A percentile compares a stretch with the other conserved stretches of the same genome.
These are phyloP conservation scores for Urocyon cinereoargenteus DNA, from an alignment of 2,797 vertebrate genomes.

Conservation along the genomic window DNA sequence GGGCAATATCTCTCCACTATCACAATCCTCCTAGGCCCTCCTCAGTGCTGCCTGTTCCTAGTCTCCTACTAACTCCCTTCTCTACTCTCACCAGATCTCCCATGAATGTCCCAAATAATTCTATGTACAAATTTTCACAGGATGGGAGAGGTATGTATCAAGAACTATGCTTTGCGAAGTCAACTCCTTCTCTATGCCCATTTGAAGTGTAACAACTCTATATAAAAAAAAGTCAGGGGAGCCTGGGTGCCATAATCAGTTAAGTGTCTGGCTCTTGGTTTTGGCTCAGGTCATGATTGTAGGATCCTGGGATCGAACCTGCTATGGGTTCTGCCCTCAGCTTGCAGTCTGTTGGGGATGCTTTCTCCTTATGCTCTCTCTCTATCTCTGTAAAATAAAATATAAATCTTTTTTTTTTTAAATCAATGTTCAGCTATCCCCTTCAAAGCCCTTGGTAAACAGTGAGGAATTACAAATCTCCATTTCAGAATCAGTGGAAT, in stretches of 20 bases:
- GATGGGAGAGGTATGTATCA: neutral
- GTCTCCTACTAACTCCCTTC: neutral
- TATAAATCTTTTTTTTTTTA: no score
- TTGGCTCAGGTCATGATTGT: no score
- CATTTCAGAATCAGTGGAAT: conserved; percentile 82
- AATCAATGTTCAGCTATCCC: conserved; percentile 76
- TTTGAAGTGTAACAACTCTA: conserved; percentile 38
- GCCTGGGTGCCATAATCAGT: no score
- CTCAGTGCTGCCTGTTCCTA: neutral
- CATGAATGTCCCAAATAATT: neutral
- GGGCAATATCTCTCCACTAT: neutral
- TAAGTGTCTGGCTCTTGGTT: no score
- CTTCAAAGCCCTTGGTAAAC: conserved; percentile 81
- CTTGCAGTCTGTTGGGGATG: no score
- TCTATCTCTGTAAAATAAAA: no score
- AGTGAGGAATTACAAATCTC: conserved; percentile 86
- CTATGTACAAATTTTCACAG: neutral
- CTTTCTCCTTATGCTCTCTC: no score
- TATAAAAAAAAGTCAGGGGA: conserved; percentile 68
- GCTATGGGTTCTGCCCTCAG: no score
- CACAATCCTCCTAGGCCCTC: no score
- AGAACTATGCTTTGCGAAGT: neutral
- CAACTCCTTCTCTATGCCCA: neutral
- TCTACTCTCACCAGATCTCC: neutral
- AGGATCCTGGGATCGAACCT: no score